Evolutionary conservation across 2,113 vertebrate genomes (phyloP), one percentile per base, ranked within the genome.

Genomic region (Tursiops truncatus): DNA sequence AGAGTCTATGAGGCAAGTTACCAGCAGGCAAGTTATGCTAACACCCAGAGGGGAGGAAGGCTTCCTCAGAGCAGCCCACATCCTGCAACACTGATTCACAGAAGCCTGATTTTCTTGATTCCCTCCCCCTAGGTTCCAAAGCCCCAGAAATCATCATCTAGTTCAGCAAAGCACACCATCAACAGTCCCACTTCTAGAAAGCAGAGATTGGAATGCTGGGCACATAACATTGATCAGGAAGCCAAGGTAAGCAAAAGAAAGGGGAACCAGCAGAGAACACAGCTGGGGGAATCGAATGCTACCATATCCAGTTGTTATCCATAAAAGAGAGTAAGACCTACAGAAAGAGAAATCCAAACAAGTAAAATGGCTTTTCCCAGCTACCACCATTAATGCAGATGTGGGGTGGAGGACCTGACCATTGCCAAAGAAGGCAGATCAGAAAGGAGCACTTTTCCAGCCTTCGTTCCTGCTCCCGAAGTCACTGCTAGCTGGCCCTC

Each of bases 131-230:
- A 89, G 58, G 77, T 84, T 96, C 88, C 86, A 85, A 92, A 94
- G 68, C 56, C 94, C 67, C 85, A 89, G 88, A 97, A 96, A 89
- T 94, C 73, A 97, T 88, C 73, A 89, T 70, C 70, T 95, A 62
- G 94, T 77, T 91, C 95, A 97, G 95, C 63, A 94, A 97, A 96
- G 74, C 76, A 96, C 53, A 96, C 53, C 76, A 94, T 73, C 89
- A 62, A 97, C 95, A 96, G 77, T 77, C 33, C 81, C 86, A 47
- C 94, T 89, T 95, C 84, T 86, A 95, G 96, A 97, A 97, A 93
- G 85, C 91, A 91, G 28, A 95, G 89, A 95, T 26, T 91, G 80
- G 73, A 95, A 95, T 90, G 70, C 92, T 18, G 2, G 65, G 81
- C 88, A 98, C 41, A 91, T 79, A 93, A 89, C 21, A 96, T 80